phyloP scores from a whole-genome alignment of 2,888 invertebrate species.

The Augiades crinisus region DNA sequence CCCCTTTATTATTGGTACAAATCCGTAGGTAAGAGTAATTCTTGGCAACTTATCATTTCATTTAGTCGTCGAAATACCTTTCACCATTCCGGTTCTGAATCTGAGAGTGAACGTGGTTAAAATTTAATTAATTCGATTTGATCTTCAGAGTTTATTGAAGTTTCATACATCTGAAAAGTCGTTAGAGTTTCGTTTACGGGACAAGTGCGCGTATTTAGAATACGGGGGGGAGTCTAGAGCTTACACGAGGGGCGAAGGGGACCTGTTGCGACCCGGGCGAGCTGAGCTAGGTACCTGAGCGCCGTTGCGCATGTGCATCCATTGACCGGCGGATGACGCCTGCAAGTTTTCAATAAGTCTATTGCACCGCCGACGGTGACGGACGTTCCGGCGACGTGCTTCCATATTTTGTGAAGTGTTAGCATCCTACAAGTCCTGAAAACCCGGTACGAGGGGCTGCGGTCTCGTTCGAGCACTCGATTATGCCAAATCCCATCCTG shows the following conservation, averaged over 20 bases:
- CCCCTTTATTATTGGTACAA: background rate
- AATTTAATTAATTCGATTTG: no score
- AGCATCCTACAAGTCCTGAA: background rate
- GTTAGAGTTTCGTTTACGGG: background rate
- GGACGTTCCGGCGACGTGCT: background rate
- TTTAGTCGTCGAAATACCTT: background rate
- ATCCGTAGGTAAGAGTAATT: background rate
- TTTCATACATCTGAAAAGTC: background rate
- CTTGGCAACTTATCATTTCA: background rate
- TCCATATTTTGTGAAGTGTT: background rate
- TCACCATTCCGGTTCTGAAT: background rate
- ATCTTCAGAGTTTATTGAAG: no score
- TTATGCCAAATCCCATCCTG: background rate
- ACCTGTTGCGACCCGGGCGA: slow-evolving; percentile 16
- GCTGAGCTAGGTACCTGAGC: slow-evolving; percentile 4
- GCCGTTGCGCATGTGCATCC: slow-evolving; percentile 17
- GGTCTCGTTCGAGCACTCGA: background rate
- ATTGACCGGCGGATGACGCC: slow-evolving; percentile 8
- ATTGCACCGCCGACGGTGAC: slow-evolving; percentile 12
- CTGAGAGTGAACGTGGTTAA: no score
- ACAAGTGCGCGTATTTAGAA: background rate
- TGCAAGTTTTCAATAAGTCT: slow-evolving; percentile 14
- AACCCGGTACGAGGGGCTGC: background rate
- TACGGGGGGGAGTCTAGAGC: background rate
- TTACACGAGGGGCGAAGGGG: background rate